Conservation (phyloP, 2,888 invertebrate species). For the Stenodera caucasica region DNA sequence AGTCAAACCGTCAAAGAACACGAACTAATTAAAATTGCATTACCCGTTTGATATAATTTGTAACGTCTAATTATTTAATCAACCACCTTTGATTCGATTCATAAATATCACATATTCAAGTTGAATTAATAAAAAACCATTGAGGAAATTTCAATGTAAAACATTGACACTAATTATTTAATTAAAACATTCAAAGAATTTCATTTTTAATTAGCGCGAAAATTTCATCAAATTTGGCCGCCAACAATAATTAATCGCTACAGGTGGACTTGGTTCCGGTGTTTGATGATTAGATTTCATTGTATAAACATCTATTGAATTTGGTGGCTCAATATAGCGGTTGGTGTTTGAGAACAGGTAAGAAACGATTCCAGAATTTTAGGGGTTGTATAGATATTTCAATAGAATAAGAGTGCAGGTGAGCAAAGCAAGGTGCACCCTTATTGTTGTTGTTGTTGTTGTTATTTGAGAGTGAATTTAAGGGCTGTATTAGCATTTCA, state of each 20-base stretch:
- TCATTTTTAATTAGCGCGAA: neutral
- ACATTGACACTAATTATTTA: neutral
- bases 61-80: conserved; percentile 7
- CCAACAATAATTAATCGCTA: neutral
- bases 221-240: neutral
- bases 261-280: neutral
- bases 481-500: neutral
- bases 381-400: neutral
- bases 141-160: no score
- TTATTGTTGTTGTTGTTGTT: neutral
- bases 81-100: no score
- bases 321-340: no score
- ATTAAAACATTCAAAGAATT: neutral
- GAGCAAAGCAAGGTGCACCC: neutral
- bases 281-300: neutral
- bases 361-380: neutral
- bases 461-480: neutral
- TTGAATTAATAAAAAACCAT: no score
- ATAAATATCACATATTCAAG: no score
- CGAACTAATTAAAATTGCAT: neutral
- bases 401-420: neutral
- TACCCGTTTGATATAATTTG: conserved; percentile 2
- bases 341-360: no score
- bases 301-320: neutral
- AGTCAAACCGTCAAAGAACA: neutral